Evolutionary conservation across 2,113 vertebrate genomes (phyloP), one percentile per base, ranked within the genome.

Genomic region (Chrysemys picta): DNA sequence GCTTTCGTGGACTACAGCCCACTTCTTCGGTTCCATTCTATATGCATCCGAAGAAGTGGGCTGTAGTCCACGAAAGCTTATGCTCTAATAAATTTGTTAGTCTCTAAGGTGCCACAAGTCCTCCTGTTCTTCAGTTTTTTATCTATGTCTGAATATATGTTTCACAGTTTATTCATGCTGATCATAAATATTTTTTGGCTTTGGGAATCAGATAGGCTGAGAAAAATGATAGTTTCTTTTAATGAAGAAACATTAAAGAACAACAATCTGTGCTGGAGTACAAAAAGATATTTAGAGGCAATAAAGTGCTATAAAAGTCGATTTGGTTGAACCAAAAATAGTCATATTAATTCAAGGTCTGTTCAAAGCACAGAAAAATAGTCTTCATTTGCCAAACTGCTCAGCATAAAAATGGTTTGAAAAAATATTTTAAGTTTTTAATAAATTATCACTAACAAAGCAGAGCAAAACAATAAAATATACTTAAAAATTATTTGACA

Each of bases 261-360:
- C 95, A 87, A 89, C 94, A 97, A 93, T 96, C 96, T 86, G 80
- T 85, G 93, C 93, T 90, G 93, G 85, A 94, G 65, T 76, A 87
- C 93, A 62, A 93, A 95, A 97, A 98, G 94, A 97, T 97, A 97
- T 97, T 98, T 95, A 96, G 95, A 96, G 93, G 97, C 91, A 96
- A 89, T 97, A 98, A 98, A 95, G 89, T 93, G 90, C 94, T 97
- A 87, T 96, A 97, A 97, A 96, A 97, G 97, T 65, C 92, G 87
- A 96, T 95, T 96, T 94, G 97, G 89, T 96, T 95, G 95, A 96
- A 97, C 93, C 93, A 82, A 96, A 97, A 97, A 96, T 95, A 96
- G 85, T 80, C 91, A 76, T 87, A 87, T 96, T 96, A 97, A 96
- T 95, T 96, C 93, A 87, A 93, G n/a, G 91, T 88, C 94, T 95